Conservation (phyloP, 2,113 vertebrate genomes). For the Spea multiplicata region DNA sequence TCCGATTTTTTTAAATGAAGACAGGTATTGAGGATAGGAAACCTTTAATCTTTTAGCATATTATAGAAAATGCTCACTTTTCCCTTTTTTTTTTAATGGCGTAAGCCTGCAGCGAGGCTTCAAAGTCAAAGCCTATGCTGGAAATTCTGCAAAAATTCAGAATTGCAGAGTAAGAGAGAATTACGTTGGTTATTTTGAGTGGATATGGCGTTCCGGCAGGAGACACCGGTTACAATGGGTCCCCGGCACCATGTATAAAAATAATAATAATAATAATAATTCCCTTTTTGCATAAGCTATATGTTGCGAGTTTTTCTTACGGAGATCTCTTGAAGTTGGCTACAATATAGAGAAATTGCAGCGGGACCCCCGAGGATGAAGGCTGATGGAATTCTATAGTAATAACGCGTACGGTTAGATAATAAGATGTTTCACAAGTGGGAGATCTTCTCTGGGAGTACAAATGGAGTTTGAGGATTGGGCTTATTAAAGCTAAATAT, state of each 20-base stretch:
- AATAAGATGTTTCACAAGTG: slow-evolving; percentile 26
- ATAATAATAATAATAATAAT: background rate
- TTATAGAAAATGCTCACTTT: background rate
- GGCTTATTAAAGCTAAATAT: fast-evolving
- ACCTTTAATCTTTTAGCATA: slow-evolving; percentile 29
- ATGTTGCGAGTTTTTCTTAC: background rate
- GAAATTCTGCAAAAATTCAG: background rate
- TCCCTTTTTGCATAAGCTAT: background rate
- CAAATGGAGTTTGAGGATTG: slow-evolving; percentile 12
- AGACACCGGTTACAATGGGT: background rate
- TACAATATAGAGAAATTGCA: slow-evolving; percentile 18
- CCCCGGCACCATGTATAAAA: background rate
- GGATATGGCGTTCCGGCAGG: background rate
- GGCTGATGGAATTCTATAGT: background rate
- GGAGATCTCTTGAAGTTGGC: background rate
- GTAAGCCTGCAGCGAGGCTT: slow-evolving; percentile 1
- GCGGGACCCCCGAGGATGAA: slow-evolving; percentile 6
- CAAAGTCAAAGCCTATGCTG: slow-evolving; percentile 9
- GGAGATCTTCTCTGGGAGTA: slow-evolving; percentile 7
- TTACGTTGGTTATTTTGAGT: background rate
- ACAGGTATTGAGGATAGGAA: slow-evolving; percentile 29
- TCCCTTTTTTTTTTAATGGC: background rate
- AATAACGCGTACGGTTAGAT: slow-evolving; percentile 8
- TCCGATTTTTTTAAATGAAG: slow-evolving; percentile 7
- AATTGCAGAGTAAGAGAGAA: slow-evolving; percentile 11